Conservation (phyloP, 2,888 invertebrate genomes). For the Catocala fraxini region DNA sequence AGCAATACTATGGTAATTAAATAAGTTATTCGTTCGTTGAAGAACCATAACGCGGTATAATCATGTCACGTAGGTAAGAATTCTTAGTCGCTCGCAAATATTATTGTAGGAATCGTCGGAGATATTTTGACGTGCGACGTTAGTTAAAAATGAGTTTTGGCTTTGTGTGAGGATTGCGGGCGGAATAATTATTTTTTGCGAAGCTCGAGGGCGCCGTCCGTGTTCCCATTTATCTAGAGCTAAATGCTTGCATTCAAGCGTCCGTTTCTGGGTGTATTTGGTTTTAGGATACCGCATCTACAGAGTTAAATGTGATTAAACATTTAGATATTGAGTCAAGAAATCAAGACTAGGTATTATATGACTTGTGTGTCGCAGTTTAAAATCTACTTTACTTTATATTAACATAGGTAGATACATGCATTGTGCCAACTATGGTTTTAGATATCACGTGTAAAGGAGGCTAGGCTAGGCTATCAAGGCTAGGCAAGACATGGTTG, state of each 20-base stretch:
- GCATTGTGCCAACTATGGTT: too few species aligned
- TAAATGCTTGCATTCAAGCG: slow-evolving; percentile 70
- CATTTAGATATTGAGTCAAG: too few species aligned
- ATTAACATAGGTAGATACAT: too few species aligned
- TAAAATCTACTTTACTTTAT: too few species aligned
- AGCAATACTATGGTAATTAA: slow-evolving; percentile 43
- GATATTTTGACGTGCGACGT: slow-evolving; percentile 60
- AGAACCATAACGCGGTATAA: slow-evolving; percentile 23
- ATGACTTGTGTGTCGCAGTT: too few species aligned
- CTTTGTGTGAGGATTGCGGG: slow-evolving; percentile 66
- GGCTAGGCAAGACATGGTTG: too few species aligned
- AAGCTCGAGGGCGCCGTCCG: slow-evolving; percentile 57
- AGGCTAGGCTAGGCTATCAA: too few species aligned
- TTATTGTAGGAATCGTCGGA: slow-evolving; percentile 50
- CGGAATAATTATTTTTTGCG: slow-evolving; percentile 72
- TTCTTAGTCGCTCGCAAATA: slow-evolving; percentile 39
- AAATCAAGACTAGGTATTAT: too few species aligned
- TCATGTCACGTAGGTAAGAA: slow-evolving; percentile 34
- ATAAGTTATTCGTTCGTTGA: slow-evolving; percentile 33
- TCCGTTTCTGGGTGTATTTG: slow-evolving; percentile 59
- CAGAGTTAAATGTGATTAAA: too few species aligned
- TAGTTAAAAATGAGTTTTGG: slow-evolving; percentile 67
- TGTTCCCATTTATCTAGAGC: slow-evolving; percentile 69
- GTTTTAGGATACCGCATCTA: slow-evolving; percentile 48
- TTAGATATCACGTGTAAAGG: too few species aligned